Evolutionary conservation across 2,113 vertebrate species (phyloP).

Genomic region (Myiozetetes cayanensis): DNA sequence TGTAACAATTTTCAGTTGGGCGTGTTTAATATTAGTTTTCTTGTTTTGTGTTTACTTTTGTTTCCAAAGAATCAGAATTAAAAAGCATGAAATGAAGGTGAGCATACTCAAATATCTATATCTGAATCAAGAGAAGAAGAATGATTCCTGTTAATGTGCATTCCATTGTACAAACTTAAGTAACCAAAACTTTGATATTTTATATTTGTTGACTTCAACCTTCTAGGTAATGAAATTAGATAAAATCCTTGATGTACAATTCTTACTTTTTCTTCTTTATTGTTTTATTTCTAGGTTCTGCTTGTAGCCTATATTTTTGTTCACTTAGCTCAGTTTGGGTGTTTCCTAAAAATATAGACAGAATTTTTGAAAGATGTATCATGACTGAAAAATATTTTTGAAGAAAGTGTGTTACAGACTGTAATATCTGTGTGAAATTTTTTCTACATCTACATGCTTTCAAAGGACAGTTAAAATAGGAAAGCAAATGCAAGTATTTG

Average conservation of each 20-base stretch:
- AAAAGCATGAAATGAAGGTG: background rate
- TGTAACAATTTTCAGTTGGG: background rate
- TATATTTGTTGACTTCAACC: background rate
- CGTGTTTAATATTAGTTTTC: conserved; percentile 8
- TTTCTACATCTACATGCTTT: background rate
- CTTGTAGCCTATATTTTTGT: background rate
- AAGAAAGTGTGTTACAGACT: background rate
- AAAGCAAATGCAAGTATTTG: background rate
- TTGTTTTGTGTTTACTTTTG: background rate
- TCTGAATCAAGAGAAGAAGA: background rate
- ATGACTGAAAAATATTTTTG: background rate
- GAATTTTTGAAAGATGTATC: background rate
- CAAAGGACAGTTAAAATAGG: background rate
- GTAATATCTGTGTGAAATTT: background rate
- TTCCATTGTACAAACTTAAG: background rate
- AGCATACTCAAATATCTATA: background rate
- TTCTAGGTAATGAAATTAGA: background rate
- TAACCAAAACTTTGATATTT: background rate
- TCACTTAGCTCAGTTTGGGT: background rate
- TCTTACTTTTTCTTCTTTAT: background rate
- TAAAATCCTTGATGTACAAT: background rate
- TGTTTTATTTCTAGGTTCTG: background rate
- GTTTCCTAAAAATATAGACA: background rate
- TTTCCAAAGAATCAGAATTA: conserved; percentile 49
- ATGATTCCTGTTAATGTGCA: background rate